phyloP scores from a whole-genome alignment of 2,797 vertebrate genomes.

The Typhlichthys subterraneus region DNA sequence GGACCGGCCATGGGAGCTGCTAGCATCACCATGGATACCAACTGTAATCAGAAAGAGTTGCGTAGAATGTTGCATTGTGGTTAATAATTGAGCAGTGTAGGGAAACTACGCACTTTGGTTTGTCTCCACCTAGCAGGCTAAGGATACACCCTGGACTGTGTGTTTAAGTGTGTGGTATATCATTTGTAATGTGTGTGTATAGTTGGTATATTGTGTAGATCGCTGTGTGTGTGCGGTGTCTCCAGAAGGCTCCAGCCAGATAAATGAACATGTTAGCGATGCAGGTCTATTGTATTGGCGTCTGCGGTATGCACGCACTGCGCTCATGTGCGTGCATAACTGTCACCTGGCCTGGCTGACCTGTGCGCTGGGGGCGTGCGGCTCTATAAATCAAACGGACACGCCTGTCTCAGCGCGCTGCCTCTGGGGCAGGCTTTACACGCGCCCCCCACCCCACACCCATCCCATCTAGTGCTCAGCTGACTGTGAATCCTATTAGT shows the following conservation, averaged over 20 bases:
- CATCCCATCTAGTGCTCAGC: constrained; percentile 19
- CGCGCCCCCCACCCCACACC: constrained; percentile 62
- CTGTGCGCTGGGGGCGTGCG: constrained; percentile 44
- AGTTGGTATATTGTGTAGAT: background rate
- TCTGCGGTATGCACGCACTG: background rate
- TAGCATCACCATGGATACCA: too few relatives aligned
- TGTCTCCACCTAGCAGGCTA: background rate
- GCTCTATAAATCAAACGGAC: constrained; percentile 66
- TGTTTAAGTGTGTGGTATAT: background rate
- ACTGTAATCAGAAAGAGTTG: too few relatives aligned
- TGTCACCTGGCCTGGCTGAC: background rate
- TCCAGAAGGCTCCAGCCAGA: too few relatives aligned
- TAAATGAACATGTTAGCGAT: too few relatives aligned
- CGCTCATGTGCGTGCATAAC: constrained; percentile 9
- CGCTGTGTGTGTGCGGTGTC: too few relatives aligned
- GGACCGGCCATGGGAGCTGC: too few relatives aligned
- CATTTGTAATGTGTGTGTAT: background rate
- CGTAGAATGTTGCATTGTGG: too few relatives aligned
- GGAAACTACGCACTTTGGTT: too few relatives aligned
- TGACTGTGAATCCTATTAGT: constrained; percentile 78
- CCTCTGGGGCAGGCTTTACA: constrained; percentile 35
- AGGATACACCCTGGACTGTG: background rate
- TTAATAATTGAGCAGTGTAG: too few relatives aligned
- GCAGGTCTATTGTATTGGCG: background rate
- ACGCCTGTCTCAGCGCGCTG: constrained; percentile 49